Conservation (phyloP, 1,140 invertebrate genomes). For the Dreissena polymorpha region DNA sequence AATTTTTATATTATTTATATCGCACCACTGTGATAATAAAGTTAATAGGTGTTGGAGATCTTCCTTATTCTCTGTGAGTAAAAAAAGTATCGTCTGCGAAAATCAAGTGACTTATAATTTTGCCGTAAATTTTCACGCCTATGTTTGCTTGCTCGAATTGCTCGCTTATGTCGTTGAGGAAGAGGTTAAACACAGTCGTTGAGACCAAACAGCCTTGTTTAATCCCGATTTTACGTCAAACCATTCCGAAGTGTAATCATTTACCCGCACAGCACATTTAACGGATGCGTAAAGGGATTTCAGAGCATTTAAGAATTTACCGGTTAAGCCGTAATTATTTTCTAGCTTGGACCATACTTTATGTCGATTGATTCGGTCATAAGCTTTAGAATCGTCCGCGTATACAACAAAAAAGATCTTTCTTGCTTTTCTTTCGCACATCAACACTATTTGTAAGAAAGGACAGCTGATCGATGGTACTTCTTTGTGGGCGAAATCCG, state of each 20-base stretch:
- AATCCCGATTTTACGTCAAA: slow-evolving; percentile 16
- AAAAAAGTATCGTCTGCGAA: slow-evolving; percentile 35
- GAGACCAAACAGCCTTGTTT: slow-evolving; percentile 5
- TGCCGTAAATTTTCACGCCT: slow-evolving; percentile 10
- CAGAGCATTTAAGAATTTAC: slow-evolving; percentile 8
- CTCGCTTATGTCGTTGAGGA: slow-evolving; percentile 10
- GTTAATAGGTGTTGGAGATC: slow-evolving; percentile 24
- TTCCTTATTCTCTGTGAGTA: slow-evolving; percentile 23
- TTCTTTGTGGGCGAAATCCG: slow-evolving; percentile 44
- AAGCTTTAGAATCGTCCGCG: slow-evolving; percentile 44
- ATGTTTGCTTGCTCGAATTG: neutral
- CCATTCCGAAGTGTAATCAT: neutral
- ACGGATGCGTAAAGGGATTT: neutral
- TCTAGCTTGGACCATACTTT: slow-evolving; percentile 29
- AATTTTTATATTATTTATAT: slow-evolving; percentile 3
- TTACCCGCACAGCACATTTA: neutral
- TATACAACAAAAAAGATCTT: slow-evolving; percentile 27
- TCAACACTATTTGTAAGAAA: slow-evolving; percentile 28
- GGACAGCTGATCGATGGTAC: slow-evolving; percentile 43
- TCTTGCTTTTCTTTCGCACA: slow-evolving; percentile 24
- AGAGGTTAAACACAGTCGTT: slow-evolving; percentile 9
- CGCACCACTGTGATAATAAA: slow-evolving; percentile 6
- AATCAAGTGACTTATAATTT: neutral
- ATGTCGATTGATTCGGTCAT: slow-evolving; percentile 27
- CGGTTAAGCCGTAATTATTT: neutral